Percentiles rank a stretch among this genome's conserved stretches.
These are phyloP conservation scores for Cyprinodon brontotheroides DNA, from an alignment of 2,113 vertebrate genomes.

Conservation along the genomic window DNA sequence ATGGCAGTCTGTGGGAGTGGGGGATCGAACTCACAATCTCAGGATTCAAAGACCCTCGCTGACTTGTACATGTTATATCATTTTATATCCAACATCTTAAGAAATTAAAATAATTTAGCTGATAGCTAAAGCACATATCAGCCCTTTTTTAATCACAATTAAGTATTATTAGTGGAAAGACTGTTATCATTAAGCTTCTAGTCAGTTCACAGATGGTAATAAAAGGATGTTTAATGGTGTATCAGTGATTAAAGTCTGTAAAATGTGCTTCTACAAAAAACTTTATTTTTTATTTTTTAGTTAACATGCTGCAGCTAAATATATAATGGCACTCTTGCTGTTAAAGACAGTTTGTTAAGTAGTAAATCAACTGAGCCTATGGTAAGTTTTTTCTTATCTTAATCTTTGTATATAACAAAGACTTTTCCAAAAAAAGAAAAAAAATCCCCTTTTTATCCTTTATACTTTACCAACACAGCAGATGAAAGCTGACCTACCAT, in stretches of 20 bases:
- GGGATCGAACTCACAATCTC: too few species aligned
- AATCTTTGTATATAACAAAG: conserved; percentile 1
- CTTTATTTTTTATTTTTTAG: not conserved
- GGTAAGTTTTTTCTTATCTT: conserved; percentile 6
- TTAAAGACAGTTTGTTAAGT: not conserved
- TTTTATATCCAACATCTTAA: too few species aligned
- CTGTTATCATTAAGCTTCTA: not conserved
- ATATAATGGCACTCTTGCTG: not conserved
- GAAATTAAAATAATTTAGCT: too few species aligned
- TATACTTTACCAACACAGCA: not conserved
- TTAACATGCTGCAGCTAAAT: not conserved
- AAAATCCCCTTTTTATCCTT: not conserved
- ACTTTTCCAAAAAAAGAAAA: not conserved
- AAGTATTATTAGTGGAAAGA: not conserved
- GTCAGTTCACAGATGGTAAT: too few species aligned
- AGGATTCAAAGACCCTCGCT: too few species aligned
- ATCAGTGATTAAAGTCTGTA: not conserved
- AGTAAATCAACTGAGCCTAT: not conserved
- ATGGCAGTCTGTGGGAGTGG: too few species aligned
- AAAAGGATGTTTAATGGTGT: not conserved
- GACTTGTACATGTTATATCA: too few species aligned
- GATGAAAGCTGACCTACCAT: not conserved
- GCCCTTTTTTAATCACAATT: not conserved
- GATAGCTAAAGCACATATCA: not conserved
- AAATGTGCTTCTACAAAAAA: not conserved